A percentile compares a stretch with the other conserved stretches of the same genome.
phyloP scores from a whole-genome alignment of 2,797 vertebrate genomes.

The Manis crassicaudata region DNA sequence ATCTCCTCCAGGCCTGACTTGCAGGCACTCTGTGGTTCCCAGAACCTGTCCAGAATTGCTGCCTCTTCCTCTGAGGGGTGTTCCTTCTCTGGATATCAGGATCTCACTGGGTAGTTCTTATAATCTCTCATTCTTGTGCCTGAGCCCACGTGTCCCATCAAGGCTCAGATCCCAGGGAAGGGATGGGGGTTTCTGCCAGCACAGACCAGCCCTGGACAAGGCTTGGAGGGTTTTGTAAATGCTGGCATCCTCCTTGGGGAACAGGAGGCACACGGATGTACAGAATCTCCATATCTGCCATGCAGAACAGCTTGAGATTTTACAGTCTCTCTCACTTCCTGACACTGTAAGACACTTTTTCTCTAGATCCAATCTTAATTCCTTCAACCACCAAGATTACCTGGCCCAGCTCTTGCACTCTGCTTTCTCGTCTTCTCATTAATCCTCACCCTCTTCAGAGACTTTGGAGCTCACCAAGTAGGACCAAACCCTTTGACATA shows the following conservation, averaged over 20 bases:
- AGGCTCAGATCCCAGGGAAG: neutral
- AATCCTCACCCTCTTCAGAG: neutral
- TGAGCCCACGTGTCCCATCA: neutral
- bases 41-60: neutral
- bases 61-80: neutral
- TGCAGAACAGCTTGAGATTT: slow-evolving; percentile 23
- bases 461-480: neutral
- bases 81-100: neutral
- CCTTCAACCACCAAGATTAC: neutral
- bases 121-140: neutral
- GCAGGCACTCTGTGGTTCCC: neutral
- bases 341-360: neutral
- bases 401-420: neutral
- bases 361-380: slow-evolving; percentile 1
- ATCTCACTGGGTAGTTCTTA: slow-evolving; percentile 11
- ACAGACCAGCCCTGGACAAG: neutral
- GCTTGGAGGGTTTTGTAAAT: neutral
- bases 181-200: neutral
- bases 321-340: slow-evolving; percentile 23
- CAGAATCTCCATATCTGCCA: neutral
- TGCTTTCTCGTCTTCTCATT: neutral
- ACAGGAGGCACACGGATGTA: neutral
- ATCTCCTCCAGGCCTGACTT: neutral
- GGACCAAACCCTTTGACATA: neutral
- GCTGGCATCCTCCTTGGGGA: neutral